Conservation (phyloP, 2,888 invertebrate species). For the Cerastis rubricosa region DNA sequence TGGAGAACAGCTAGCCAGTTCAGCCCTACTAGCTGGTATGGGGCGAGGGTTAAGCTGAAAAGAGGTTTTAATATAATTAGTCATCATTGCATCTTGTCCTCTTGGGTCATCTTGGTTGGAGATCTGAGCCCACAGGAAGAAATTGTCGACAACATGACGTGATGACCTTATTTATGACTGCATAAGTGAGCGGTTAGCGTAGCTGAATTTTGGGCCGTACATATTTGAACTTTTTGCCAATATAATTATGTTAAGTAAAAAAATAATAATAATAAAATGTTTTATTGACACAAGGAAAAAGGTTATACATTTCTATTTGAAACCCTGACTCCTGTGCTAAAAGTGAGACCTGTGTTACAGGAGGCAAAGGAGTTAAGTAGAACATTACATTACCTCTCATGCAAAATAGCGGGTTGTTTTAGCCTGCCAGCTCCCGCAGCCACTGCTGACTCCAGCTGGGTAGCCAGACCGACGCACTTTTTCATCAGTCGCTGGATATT, state of each 20-base stretch:
- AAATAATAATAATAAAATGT: no score
- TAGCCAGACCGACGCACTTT: slow-evolving; percentile 95
- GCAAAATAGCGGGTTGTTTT: slow-evolving; percentile 93
- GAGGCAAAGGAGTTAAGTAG: no score
- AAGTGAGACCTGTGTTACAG: no score
- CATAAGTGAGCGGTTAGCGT: not conserved
- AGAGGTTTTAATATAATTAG: slow-evolving; percentile 15
- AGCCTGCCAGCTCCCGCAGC: slow-evolving; percentile 94
- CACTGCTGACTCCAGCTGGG: slow-evolving; percentile 95
- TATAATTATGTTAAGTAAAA: no score
- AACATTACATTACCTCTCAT: slow-evolving; percentile 88
- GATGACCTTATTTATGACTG: not conserved
- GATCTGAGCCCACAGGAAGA: not conserved
- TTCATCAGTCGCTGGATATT: slow-evolving; percentile 95
- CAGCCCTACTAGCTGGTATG: slow-evolving; percentile 96
- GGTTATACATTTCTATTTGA: no score
- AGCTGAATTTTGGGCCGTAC: not conserved
- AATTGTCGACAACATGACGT: not conserved
- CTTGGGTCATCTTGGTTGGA: not conserved
- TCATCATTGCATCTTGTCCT: not conserved
- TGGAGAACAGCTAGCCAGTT: slow-evolving; percentile 98
- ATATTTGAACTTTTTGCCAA: not conserved
- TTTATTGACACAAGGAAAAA: no score
- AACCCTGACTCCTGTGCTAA: no score
- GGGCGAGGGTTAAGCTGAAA: slow-evolving; percentile 94